Base-by-base conservation (phyloP, 2,113 vertebrate genomes). In the Caracal caracal region DNA sequence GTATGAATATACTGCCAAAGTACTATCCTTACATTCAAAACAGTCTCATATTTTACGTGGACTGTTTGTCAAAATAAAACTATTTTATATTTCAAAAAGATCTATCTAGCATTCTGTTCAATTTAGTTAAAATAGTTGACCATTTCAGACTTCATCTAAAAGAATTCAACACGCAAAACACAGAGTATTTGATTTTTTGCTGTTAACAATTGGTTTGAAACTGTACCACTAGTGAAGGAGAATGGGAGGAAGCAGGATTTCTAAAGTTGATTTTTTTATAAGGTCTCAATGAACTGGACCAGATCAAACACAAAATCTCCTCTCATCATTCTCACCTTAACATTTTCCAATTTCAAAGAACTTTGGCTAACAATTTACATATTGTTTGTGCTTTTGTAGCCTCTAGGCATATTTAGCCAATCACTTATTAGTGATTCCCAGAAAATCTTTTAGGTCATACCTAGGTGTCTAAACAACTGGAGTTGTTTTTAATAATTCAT, bases 1-100 rank as follows among this genome's bases (percentile, higher is more conserved):
- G 70, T 66, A 68, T 51, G 85, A 61, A 43, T 75, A 30, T 33
- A 5, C 76, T 87, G 82, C 88, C 94, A 85, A 95, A 97, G 19
- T 78, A 96, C 24, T 78, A 92, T 70, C 15, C 37, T 66, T 94
- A 28, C 28, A 68, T 87, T 71, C 35, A 81, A 85, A 91, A 87
- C 56, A 90, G 93, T 96, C 13, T 80, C 85, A 63, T 63, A 61
- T 93, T 85, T 93, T 85, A 91, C 0, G 0, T 63, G 30, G 43
- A 85, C 73, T 66, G 79, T 96, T 75, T 47, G 35, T 92, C 93
- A 78, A 78, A 53, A 40, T 76, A 51, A 70, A 95, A 86, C 33
- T 84, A n/a, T 68, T 97, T 93, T 0, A 10, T 49, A 79, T 97
- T 97, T 94, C 76, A 24, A 66, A 47, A 33, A 73, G 30, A 22